Conservation (phyloP, 2,888 invertebrate species). For the Agrypnus murinus region DNA sequence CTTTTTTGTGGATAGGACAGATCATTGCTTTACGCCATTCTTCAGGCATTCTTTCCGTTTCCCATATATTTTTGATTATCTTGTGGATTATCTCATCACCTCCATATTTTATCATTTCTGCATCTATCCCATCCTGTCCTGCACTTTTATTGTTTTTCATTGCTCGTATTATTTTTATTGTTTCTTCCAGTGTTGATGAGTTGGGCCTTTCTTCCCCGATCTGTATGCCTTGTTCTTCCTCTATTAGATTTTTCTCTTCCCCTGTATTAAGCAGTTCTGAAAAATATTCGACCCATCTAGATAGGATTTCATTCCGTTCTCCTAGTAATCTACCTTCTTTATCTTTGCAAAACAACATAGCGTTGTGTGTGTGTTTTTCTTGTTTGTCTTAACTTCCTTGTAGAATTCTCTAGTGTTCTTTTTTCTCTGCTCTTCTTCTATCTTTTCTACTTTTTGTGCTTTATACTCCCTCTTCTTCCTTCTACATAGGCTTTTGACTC, state of each 20-base stretch:
- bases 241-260: not conserved
- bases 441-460: not conserved
- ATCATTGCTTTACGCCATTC: not conserved
- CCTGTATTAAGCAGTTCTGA: not conserved
- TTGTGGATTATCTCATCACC: not conserved
- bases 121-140: not conserved
- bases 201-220: not conserved
- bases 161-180: not conserved
- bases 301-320: not conserved
- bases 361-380: too few species aligned
- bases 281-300: not conserved
- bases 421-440: not conserved
- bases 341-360: not conserved
- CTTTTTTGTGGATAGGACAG: slow-evolving; percentile 7
- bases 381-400: not conserved
- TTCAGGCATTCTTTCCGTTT: slow-evolving; percentile 2
- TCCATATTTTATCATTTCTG: slow-evolving; percentile 1
- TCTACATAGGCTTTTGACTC: too few species aligned
- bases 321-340: not conserved
- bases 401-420: not conserved
- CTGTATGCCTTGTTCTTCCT: not conserved
- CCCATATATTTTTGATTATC: not conserved
- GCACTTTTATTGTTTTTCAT: slow-evolving; percentile 3
- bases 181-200: not conserved
- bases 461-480: too few species aligned